Conservation (phyloP, 1,140 invertebrate genomes). For the Drosophila willistoni region DNA sequence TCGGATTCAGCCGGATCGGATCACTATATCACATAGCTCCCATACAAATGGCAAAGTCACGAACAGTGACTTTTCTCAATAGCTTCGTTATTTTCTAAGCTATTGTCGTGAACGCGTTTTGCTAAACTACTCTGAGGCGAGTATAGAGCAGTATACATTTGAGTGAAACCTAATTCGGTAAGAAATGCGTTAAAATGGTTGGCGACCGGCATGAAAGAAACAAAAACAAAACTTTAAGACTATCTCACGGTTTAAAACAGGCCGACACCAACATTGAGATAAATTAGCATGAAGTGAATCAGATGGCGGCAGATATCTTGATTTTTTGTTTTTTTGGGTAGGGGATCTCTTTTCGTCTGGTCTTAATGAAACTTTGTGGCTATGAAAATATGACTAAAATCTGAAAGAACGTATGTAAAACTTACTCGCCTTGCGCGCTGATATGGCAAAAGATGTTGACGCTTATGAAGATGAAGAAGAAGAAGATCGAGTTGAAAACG, state of each 20-base stretch:
- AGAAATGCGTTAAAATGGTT: no score
- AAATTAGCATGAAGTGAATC: conserved; percentile 73
- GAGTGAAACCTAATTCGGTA: no score
- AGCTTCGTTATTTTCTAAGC: no score
- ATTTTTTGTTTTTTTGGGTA: conserved; percentile 13
- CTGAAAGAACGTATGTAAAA: conserved; percentile 67
- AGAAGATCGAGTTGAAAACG: conserved; percentile 52
- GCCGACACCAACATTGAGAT: conserved; percentile 37
- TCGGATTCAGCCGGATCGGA: no score
- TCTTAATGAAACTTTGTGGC: conserved; percentile 39
- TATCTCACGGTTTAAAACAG: conserved; percentile 57
- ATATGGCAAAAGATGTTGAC: conserved; percentile 35
- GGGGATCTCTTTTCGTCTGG: conserved; percentile 16
- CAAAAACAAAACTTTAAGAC: conserved; percentile 27
- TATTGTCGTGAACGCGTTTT: no score
- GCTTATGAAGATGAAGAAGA: conserved; percentile 48
- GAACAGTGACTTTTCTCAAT: no score
- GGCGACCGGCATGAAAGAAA: conserved; percentile 67
- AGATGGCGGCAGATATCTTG: conserved; percentile 33
- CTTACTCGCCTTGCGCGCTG: conserved; percentile 77
- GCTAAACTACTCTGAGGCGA: no score
- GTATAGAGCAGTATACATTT: no score
- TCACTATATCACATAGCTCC: no score
- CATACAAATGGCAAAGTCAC: no score
- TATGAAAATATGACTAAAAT: conserved; percentile 61